phyloP scores from a whole-genome alignment of 23 tunicate species.

The Oikopleura dioica region DNA sequence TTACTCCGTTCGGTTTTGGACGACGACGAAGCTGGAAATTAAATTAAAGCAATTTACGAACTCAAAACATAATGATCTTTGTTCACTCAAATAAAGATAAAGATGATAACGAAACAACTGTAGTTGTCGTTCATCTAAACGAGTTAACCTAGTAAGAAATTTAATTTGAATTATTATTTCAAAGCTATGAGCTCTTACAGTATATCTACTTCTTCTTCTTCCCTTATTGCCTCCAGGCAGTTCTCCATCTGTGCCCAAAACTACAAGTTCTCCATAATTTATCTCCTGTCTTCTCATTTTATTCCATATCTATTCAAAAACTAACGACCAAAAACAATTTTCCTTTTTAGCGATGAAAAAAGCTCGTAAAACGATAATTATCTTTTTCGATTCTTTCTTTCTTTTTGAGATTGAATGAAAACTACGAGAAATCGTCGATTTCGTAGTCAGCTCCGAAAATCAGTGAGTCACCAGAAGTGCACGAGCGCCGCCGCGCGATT shows the following conservation, averaged over 20 bases:
- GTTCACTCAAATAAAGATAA: no score
- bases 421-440: no score
- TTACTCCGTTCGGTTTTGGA: neutral
- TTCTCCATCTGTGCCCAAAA: slow-evolving; percentile 43
- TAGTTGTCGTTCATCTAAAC: neutral
- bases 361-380: no score
- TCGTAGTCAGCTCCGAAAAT: no score
- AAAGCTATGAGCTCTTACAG: neutral
- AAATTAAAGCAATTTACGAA: no score
- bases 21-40: neutral
- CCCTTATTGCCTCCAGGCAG: slow-evolving; percentile 78
- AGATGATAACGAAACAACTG: neutral
- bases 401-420: no score
- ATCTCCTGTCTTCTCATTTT: neutral
- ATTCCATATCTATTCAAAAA: neutral
- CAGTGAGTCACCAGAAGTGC: no score
- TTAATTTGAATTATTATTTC: neutral
- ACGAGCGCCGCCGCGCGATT: no score
- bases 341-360: no score
- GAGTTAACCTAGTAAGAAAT: neutral
- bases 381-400: no score
- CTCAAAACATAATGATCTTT: no score
- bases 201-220: slow-evolving; percentile 37
- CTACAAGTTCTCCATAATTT: neutral
- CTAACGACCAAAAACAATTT: no score